Base-by-base conservation (phyloP, 2,888 invertebrate species). In the Labia minor region DNA sequence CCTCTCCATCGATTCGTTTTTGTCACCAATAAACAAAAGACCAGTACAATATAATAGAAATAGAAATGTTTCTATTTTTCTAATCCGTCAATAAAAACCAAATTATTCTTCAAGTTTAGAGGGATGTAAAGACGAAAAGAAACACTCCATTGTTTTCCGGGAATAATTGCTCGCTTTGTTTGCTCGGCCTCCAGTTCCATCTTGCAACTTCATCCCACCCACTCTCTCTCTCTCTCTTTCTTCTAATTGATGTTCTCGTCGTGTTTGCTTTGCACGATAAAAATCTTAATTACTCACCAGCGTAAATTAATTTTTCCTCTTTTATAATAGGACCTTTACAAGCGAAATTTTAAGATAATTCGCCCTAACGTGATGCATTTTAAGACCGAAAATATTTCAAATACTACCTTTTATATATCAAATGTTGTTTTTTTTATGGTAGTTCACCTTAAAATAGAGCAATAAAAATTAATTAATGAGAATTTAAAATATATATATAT, bases 181-280 rank as follows among this genome's bases (percentile, higher is more conserved):
- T 16, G 49, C 49, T 49, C 49, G n/a, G 26, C n/a, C 49, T 49
- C n/a, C 49, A n/a, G 49, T 26, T 26, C 26, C 49, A 49, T 49
- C 49, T 49, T 49, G n/a, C 16, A 49, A 49, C 49, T 49, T 16
- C n/a, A 49, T 11, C 16, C 49, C 49, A 49, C 49, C 49, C 49
- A 49, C 49, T 4, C 49, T 14, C 16, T 49, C 49, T 49, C 14
- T 49, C 14, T 10, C 3, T 3, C 14, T 49, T n/a, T n/a, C n/a
- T n/a, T n/a, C n/a, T 49, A 49, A 49, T 49, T 49, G 49, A 49
- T 49, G 49, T 49, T 49, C 49, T 49, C 49, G 49, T 49, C 49
- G 14, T 49, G 49, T 49, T 49, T 49, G 49, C 16, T 49, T 49
- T 49, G 49, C 49, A 16, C 49, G 49, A 49, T 49, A 49, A 49